Evolutionary conservation across 2,797 vertebrate genomes (phyloP).

Genomic region (Bovichtus variegatus): DNA sequence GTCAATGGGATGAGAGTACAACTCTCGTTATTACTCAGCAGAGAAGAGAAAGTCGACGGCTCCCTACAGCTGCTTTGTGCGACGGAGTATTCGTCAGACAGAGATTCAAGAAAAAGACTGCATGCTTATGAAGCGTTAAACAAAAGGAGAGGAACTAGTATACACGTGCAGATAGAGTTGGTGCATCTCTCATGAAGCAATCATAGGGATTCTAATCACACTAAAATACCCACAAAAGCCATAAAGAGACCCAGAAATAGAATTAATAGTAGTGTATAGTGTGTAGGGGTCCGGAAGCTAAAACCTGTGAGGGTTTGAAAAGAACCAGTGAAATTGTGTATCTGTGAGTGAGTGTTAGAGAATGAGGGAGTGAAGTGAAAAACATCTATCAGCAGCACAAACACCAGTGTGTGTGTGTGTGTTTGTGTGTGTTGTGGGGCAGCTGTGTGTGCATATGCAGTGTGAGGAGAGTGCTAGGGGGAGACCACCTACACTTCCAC

Average conservation of each 20-base stretch:
- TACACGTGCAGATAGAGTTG: not conserved
- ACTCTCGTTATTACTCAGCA: conserved; percentile 63
- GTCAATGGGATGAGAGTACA: conserved; percentile 56
- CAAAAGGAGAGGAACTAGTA: not conserved
- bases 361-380: conserved; percentile 43
- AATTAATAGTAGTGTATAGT: too few relatives aligned
- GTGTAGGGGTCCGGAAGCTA: conserved; percentile 6
- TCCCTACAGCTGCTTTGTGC: conserved; percentile 28
- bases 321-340: conserved; percentile 3
- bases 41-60: conserved; percentile 58
- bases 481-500: conserved; percentile 85
- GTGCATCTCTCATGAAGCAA: conserved; percentile 1
- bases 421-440: conserved; percentile 21
- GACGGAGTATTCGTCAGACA: not conserved
- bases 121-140: not conserved
- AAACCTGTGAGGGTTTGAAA: conserved; percentile 19
- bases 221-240: conserved; percentile 3
- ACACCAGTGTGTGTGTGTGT: conserved; percentile 38
- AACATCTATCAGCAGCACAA: conserved; percentile 42
- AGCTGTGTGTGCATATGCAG: conserved; percentile 61
- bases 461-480: conserved; percentile 71
- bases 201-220: conserved; percentile 6
- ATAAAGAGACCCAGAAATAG: conserved; percentile 7
- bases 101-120: not conserved
- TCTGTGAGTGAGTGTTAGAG: conserved; percentile 20